Evolutionary conservation across 2,888 invertebrate species (phyloP).

Genomic region (Laothoe populi): DNA sequence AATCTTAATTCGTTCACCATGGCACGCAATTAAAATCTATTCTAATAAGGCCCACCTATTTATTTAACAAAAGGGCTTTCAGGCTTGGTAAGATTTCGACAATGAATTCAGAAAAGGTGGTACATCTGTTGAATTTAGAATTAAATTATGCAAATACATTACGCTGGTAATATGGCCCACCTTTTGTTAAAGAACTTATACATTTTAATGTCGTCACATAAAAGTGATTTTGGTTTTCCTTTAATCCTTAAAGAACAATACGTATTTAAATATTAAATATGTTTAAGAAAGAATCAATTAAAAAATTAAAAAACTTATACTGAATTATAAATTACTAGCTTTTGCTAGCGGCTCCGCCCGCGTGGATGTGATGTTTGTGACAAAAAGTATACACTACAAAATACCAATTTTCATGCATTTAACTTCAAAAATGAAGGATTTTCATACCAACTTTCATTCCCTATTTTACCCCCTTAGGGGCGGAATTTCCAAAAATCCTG

Average conservation of each 20-base stretch:
- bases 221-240: neutral
- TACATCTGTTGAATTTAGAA: slow-evolving; percentile 22
- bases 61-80: slow-evolving; percentile 34
- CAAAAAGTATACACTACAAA: too few species aligned
- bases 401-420: too few species aligned
- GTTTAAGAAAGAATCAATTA: too few species aligned
- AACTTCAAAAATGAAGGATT: too few species aligned
- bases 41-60: slow-evolving; percentile 35
- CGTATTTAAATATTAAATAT: too few species aligned
- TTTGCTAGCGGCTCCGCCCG: too few species aligned
- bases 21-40: slow-evolving; percentile 28
- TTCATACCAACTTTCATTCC: too few species aligned
- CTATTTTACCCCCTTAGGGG: too few species aligned
- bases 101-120: slow-evolving; percentile 24
- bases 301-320: too few species aligned
- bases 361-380: too few species aligned
- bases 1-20: neutral
- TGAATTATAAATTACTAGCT: too few species aligned
- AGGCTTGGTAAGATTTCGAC: slow-evolving; percentile 26
- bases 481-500: too few species aligned
- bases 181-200: slow-evolving; percentile 10
- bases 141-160: slow-evolving; percentile 17
- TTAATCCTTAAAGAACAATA: neutral
- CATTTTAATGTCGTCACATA: slow-evolving; percentile 4
- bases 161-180: neutral